Conservation (phyloP, 2,797 vertebrate genomes). For the Rhynchonycteris naso region DNA sequence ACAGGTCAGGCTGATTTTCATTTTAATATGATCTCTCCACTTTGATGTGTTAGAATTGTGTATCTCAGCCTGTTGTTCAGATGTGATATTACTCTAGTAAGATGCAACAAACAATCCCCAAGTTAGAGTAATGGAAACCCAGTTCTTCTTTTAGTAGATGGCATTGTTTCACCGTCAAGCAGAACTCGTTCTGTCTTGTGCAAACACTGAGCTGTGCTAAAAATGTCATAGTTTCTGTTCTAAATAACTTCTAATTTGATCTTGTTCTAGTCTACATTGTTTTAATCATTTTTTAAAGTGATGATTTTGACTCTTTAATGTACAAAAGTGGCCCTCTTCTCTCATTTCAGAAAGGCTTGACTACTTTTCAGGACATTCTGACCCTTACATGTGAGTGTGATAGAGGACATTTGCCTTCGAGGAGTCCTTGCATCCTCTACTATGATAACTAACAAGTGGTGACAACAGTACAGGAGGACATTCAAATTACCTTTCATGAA, state of each 20-base stretch:
- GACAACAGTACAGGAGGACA: background rate
- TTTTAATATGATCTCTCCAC: background rate
- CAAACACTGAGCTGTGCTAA: background rate
- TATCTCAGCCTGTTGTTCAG: background rate
- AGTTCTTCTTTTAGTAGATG: background rate
- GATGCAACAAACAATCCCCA: background rate
- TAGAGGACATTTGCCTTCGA: background rate
- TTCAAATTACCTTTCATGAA: background rate
- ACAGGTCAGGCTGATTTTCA: too few relatives aligned
- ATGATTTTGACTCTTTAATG: constrained; percentile 1
- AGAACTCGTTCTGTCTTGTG: background rate
- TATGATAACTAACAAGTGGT: background rate
- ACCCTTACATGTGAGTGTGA: background rate
- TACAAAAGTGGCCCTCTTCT: background rate
- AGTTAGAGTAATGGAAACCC: background rate
- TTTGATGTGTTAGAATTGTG: background rate
- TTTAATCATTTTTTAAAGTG: constrained; percentile 11
- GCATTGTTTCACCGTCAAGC: background rate
- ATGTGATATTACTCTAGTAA: background rate
- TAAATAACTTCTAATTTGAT: background rate
- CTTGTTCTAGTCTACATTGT: background rate
- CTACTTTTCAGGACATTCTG: background rate
- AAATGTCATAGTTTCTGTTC: background rate
- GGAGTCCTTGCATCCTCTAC: background rate
- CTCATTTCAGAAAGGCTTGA: background rate